phyloP scores from a whole-genome alignment of 2,888 invertebrate species.

The Mactromeris polynyma region DNA sequence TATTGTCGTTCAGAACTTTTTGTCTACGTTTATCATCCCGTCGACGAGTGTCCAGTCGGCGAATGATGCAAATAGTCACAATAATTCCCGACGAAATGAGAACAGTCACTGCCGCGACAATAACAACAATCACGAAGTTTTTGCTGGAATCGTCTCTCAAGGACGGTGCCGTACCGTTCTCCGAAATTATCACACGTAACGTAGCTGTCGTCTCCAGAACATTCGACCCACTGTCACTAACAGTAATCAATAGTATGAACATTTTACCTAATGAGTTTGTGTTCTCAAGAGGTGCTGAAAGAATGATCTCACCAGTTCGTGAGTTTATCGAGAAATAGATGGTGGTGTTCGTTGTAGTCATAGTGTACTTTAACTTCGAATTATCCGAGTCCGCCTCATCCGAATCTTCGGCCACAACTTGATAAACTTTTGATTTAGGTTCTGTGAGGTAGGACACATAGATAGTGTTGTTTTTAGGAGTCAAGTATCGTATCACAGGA shows the following conservation, averaged over 20 bases:
- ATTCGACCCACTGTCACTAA: constrained; percentile 63
- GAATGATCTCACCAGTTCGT: constrained; percentile 74
- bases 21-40: constrained; percentile 48
- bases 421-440: constrained; percentile 70
- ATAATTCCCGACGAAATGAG: constrained; percentile 72
- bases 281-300: constrained; percentile 62
- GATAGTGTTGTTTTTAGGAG: constrained; percentile 76
- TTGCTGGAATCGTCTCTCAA: constrained; percentile 40
- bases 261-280: constrained; percentile 56
- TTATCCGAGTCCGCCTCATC: constrained; percentile 75
- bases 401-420: constrained; percentile 74
- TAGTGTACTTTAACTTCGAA: constrained; percentile 73
- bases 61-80: constrained; percentile 71
- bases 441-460: constrained; percentile 70
- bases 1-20: constrained; percentile 64
- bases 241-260: constrained; percentile 62
- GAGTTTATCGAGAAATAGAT: constrained; percentile 72
- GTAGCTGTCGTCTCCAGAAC: constrained; percentile 46
- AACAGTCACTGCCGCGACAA: constrained; percentile 68
- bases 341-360: constrained; percentile 74
- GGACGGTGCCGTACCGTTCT: constrained; percentile 50
- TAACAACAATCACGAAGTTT: constrained; percentile 72
- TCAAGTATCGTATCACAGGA: constrained; percentile 80
- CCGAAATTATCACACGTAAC: constrained; percentile 57
- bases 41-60: constrained; percentile 64